Conservation (phyloP, 2,113 vertebrate species). For the Acanthisitta chloris region DNA sequence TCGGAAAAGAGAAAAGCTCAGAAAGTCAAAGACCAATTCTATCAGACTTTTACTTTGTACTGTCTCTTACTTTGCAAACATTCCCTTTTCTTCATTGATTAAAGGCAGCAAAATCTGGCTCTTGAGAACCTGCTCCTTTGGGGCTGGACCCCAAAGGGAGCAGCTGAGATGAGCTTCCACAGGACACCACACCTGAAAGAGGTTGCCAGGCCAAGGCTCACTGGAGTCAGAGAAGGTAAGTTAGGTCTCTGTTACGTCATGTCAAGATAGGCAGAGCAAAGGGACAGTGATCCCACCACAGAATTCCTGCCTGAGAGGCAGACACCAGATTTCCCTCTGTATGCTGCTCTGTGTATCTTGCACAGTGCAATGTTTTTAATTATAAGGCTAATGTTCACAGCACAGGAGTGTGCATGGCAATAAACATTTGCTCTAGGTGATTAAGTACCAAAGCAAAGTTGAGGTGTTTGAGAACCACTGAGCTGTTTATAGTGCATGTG, state of each 20-base stretch:
- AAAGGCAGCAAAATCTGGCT: background rate
- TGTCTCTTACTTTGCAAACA: background rate
- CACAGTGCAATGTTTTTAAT: background rate
- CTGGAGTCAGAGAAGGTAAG: background rate
- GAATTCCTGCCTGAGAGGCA: background rate
- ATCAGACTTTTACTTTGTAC: background rate
- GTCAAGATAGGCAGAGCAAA: background rate
- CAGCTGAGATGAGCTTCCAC: background rate
- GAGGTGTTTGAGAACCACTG: background rate
- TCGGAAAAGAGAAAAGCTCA: no score
- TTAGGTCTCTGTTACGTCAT: background rate
- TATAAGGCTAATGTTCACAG: background rate
- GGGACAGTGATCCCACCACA: background rate
- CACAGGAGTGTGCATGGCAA: background rate
- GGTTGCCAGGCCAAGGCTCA: background rate
- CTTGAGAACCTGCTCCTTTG: background rate
- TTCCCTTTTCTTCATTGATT: background rate
- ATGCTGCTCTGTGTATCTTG: background rate
- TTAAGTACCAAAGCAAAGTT: background rate
- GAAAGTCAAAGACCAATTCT: background rate
- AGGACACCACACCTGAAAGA: background rate
- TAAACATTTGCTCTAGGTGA: background rate
- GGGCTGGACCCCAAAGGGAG: background rate
- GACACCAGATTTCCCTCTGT: background rate
- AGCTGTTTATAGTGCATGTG: background rate